phyloP scores from a whole-genome alignment of 2,113 vertebrate species.

The Protobothrops mucrosquamatus region DNA sequence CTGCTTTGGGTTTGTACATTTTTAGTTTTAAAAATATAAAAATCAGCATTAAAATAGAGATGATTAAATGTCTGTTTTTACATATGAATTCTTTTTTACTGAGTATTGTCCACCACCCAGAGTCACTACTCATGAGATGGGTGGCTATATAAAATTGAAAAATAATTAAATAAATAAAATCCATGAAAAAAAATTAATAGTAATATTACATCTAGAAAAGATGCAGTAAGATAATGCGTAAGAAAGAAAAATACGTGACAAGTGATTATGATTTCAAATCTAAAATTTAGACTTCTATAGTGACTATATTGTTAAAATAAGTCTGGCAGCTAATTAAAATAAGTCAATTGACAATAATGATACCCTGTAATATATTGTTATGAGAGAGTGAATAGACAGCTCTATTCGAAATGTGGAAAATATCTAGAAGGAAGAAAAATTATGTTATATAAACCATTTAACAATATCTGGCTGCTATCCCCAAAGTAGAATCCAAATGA shows the following conservation, averaged over 20 bases:
- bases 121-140: neutral
- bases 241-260: neutral
- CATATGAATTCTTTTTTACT: neutral
- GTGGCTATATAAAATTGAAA: neutral
- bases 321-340: neutral
- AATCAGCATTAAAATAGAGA: too few relatives aligned
- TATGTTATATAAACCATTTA: neutral
- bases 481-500: neutral
- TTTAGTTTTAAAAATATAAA: neutral
- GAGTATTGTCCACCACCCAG: neutral
- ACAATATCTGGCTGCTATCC: neutral
- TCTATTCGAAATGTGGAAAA: neutral
- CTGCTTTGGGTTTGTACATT: neutral
- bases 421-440: neutral
- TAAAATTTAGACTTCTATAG: neutral
- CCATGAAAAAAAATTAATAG: neutral
- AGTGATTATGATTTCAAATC: neutral
- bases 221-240: neutral
- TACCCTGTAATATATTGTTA: neutral
- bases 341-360: neutral
- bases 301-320: neutral
- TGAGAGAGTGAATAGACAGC: neutral
- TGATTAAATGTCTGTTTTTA: neutral
- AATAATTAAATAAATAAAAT: neutral
- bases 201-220: neutral